These are phyloP conservation scores for Halichoeres trimaculatus DNA, from an alignment of 2,113 vertebrate genomes.

Conservation along the genomic window DNA sequence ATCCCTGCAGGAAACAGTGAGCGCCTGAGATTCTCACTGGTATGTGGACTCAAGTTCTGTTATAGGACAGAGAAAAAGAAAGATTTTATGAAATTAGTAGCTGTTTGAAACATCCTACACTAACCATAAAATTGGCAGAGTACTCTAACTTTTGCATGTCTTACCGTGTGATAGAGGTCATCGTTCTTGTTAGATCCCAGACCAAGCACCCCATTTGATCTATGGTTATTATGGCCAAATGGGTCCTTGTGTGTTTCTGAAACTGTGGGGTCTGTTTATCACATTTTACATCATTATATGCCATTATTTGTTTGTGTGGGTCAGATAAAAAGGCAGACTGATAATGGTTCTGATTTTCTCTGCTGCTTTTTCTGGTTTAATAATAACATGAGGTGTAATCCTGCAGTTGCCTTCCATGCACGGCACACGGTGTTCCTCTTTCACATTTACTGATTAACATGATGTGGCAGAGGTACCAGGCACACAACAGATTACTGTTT, in stretches of 20 bases:
- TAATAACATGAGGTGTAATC: not conserved
- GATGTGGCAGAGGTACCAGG: not conserved
- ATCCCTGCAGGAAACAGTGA: constrained; percentile 57
- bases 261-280: no score
- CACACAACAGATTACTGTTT: not conserved
- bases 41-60: constrained; percentile 1
- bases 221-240: no score
- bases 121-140: no score
- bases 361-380: not conserved
- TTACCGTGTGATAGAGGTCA: no score
- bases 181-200: no score
- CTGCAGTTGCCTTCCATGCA: not conserved
- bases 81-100: not conserved
- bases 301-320: no score
- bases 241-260: no score
- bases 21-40: constrained; percentile 35
- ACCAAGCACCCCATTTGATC: no score
- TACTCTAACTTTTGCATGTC: no score
- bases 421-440: not conserved
- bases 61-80: not conserved
- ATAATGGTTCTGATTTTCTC: not conserved
- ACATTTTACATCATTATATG: no score
- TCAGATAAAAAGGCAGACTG: no score
- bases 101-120: no score
- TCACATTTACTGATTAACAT: not conserved